phyloP scores from a whole-genome alignment of 2,797 vertebrate genomes.

The Glyptemys insculpta region DNA sequence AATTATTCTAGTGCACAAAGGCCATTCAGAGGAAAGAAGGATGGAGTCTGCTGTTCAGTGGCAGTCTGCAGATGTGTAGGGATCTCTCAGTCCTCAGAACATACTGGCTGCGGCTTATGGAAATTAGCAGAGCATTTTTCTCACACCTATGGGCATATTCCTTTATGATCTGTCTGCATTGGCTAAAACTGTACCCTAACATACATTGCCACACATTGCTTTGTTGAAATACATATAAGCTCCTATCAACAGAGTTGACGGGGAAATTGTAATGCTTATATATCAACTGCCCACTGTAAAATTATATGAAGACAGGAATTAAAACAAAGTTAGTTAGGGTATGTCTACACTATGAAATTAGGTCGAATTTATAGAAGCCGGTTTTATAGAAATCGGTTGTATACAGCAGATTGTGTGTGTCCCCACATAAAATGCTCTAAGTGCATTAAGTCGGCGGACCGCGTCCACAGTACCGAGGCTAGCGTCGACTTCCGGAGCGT shows the following conservation, averaged over 20 bases:
- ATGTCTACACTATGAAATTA: too few relatives aligned
- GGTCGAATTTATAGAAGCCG: too few relatives aligned
- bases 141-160: constrained; percentile 50
- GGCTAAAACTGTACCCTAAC: constrained; percentile 42
- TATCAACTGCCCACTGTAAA: constrained; percentile 53
- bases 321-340: constrained; percentile 69
- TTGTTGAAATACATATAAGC: constrained; percentile 57
- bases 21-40: not conserved
- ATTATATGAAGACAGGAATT: constrained; percentile 50
- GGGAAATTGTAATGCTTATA: constrained; percentile 57
- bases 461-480: too few relatives aligned
- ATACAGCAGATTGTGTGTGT: too few relatives aligned
- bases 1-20: not conserved
- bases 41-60: not conserved
- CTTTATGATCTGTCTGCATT: constrained; percentile 35
- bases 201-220: not conserved
- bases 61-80: constrained; percentile 4
- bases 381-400: too few relatives aligned
- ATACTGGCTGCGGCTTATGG: constrained; percentile 56
- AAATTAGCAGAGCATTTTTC: constrained; percentile 56
- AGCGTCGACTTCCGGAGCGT: too few relatives aligned
- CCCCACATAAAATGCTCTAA: too few relatives aligned
- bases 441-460: too few relatives aligned
- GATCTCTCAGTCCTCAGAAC: constrained; percentile 11
- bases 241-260: constrained; percentile 47